These are phyloP conservation scores for Perizoma flavofasciatum DNA, from an alignment of 2,888 invertebrate genomes.

Conservation along the genomic window DNA sequence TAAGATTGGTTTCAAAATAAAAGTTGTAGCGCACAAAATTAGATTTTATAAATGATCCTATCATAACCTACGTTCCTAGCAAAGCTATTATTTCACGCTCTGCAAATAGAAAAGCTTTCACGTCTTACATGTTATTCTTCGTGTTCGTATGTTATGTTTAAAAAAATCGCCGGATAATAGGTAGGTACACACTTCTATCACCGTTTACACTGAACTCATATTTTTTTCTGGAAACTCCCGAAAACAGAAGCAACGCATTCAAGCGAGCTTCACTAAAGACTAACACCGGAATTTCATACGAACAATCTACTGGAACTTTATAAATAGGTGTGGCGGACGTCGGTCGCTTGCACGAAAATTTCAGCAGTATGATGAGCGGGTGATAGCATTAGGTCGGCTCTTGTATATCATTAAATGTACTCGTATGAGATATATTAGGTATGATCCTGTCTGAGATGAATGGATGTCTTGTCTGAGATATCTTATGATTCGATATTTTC, in stretches of 20 bases:
- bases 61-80: conserved; percentile 23
- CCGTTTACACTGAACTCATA: conserved; percentile 57
- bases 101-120: conserved; percentile 44
- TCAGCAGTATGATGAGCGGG: conserved; percentile 36
- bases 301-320: conserved; percentile 83
- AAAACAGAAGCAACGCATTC: conserved; percentile 16
- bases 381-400: conserved; percentile 34
- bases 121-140: conserved; percentile 51
- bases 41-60: conserved; percentile 19
- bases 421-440: neutral
- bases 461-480: conserved; percentile 24
- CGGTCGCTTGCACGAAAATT: conserved; percentile 52
- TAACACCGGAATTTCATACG: conserved; percentile 73
- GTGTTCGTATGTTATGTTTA: conserved; percentile 49
- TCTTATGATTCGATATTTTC: conserved; percentile 11
- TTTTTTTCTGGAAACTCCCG: conserved; percentile 37
- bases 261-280: conserved; percentile 64
- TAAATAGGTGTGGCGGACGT: conserved; percentile 72
- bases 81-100: conserved; percentile 28
- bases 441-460: conserved; percentile 32
- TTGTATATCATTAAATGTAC: conserved; percentile 22
- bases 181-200: conserved; percentile 62
- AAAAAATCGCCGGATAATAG: conserved; percentile 46
- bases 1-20: neutral
- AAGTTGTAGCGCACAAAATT: conserved; percentile 17